These are phyloP conservation scores for Tetrapedia diversipes DNA, from an alignment of 2,888 invertebrate species.

Conservation along the genomic window DNA sequence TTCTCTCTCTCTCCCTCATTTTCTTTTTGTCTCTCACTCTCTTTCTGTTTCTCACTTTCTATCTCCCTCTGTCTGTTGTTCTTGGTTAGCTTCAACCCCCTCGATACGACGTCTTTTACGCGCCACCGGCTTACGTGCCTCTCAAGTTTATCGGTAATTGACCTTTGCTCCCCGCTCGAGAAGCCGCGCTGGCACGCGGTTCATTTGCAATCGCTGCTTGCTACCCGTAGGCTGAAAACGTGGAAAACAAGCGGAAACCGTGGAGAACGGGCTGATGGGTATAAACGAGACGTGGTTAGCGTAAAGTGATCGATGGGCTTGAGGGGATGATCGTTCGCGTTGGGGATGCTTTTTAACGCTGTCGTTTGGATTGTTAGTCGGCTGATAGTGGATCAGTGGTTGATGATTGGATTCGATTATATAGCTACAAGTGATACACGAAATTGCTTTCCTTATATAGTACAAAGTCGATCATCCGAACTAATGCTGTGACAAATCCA, in stretches of 20 bases:
- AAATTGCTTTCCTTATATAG: too few species aligned
- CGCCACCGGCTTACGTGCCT: slow-evolving; percentile 55
- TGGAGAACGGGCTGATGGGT: not conserved
- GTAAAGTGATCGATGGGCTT: not conserved
- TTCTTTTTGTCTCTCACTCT: too few species aligned
- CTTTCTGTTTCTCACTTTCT: too few species aligned
- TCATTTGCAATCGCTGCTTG: slow-evolving; percentile 33
- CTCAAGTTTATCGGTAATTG: slow-evolving; percentile 68
- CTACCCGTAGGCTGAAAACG: not conserved
- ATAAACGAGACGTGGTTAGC: not conserved
- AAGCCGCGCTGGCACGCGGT: slow-evolving; percentile 26
- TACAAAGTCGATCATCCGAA: too few species aligned
- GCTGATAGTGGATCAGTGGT: too few species aligned
- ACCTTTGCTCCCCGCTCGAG: slow-evolving; percentile 56
- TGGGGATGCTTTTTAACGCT: not conserved
- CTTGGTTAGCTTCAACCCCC: not conserved
- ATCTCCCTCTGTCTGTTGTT: not conserved
- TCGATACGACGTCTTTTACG: slow-evolving; percentile 50
- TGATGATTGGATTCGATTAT: too few species aligned
- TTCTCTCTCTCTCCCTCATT: too few species aligned
- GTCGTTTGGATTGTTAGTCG: not conserved
- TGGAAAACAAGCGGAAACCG: not conserved
- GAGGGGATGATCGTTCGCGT: not conserved
- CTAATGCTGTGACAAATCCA: too few species aligned
- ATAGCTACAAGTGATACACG: too few species aligned